Base-by-base conservation (phyloP, 2,113 vertebrate genomes). In the Lethenteron reissneri region DNA sequence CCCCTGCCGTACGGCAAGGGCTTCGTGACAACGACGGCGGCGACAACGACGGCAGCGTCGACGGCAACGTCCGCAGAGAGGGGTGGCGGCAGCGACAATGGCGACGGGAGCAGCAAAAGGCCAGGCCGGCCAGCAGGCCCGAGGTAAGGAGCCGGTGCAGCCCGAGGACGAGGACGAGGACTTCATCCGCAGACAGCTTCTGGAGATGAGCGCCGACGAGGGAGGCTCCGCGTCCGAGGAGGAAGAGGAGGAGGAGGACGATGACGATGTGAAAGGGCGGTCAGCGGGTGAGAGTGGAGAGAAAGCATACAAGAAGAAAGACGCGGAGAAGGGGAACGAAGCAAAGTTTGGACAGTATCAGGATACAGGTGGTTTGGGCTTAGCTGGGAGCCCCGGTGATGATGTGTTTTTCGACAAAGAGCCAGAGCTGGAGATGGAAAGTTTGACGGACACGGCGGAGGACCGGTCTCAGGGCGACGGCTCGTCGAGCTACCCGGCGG, bases 121-220 rank as follows among this genome's bases (percentile, higher is more conserved):
- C 41, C 41, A 41, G 41, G 41, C 5, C 41, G 41, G 41, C 41
- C 41, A 41, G 41, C 41, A 41, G 41, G 41, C 41, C 41, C 41
- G 41, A 41, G 41, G 41, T 7, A 41, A 41, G 41, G 64, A 84
- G 68, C 86, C 85, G 74, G 78, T 74, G 62, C 84, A 87, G 41
- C 81, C 84, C 3, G 86, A 86, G 1, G 72, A 82, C 73, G 86
- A 84, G 0, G 90, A 95, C n/a, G 94, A 99, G 78, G 94, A 97
- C 57, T 92, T 88, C 77, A 99, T 99, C 89, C 85, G 94, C 72
- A 84, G 86, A 74, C 94, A 99, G 78, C 88, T 99, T 71, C 79
- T 97, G 78, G 92, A 96, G 80, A 97, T 97, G 92, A 97, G 92
- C 8, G 92, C 92, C 0, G 94, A 97, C 78, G 94, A 99, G 76